Percentiles rank a stretch among this genome's conserved stretches.
Conservation (phyloP, 2,113 vertebrate genomes). For the Fukomys damarensis region DNA sequence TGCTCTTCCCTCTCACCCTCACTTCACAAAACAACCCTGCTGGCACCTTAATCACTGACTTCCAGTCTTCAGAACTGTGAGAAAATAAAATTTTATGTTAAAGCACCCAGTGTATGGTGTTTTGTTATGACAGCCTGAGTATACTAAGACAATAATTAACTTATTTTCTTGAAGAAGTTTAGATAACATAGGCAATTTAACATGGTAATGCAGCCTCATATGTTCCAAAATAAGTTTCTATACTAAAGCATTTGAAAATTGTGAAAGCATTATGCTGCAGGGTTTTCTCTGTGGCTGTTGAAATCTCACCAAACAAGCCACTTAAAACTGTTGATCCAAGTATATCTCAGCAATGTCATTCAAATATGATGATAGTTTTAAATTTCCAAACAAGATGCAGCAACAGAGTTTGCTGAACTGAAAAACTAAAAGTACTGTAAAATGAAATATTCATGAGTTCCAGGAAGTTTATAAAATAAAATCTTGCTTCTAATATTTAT, state of each 20-base stretch:
- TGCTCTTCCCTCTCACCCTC: rapidly evolving
- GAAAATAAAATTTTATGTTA: neutral
- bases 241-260: neutral
- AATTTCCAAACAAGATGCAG: neutral
- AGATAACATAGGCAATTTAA: neutral
- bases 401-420: neutral
- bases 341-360: neutral
- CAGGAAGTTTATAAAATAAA: conserved; percentile 5
- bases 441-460: neutral
- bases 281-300: neutral
- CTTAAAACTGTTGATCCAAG: neutral
- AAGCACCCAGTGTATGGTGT: neutral
- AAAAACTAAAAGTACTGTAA: neutral
- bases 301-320: conserved; percentile 12
- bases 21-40: neutral
- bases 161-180: neutral
- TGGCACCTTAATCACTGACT: neutral
- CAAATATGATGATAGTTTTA: conserved; percentile 2
- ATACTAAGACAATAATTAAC: neutral
- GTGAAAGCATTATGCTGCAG: neutral
- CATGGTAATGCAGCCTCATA: neutral
- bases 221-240: conserved; percentile 42
- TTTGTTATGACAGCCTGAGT: neutral
- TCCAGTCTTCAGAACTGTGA: neutral
- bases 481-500: conserved; percentile 17